Percentiles rank a stretch among this genome's conserved stretches.
These are phyloP conservation scores for Drosophila lini DNA, from an alignment of 1,140 invertebrate species.

Conservation along the genomic window DNA sequence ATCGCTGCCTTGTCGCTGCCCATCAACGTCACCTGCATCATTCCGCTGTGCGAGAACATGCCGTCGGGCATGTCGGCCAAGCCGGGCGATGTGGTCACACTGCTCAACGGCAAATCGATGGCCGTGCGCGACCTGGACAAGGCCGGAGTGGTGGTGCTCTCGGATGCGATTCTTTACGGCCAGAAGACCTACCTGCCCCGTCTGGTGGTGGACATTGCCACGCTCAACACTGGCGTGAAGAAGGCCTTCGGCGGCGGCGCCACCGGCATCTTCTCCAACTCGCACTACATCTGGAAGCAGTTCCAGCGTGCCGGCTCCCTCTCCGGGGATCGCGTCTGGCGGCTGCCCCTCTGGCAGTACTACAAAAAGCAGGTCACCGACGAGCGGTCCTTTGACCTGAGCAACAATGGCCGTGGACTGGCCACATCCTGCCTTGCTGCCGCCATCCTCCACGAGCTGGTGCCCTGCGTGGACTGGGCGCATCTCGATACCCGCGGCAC, in stretches of 20 bases:
- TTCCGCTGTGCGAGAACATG: conserved; percentile 94
- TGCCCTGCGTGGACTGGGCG: conserved; percentile 86
- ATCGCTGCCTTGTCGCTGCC: conserved; percentile 89
- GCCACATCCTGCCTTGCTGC: conserved; percentile 88
- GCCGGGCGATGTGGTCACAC: conserved; percentile 94
- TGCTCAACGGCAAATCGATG: conserved; percentile 94
- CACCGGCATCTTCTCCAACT: conserved; percentile 92
- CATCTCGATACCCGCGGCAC: conserved; percentile 90
- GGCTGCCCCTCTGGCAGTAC: conserved; percentile 93
- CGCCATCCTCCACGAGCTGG: conserved; percentile 87
- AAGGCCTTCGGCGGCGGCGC: conserved; percentile 89
- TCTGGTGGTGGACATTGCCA: conserved; percentile 91
- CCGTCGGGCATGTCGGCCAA: conserved; percentile 92
- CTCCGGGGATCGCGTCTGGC: conserved; percentile 95
- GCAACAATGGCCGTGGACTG: conserved; percentile 86
- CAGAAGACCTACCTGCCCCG: conserved; percentile 86
- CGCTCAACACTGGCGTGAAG: conserved; percentile 85
- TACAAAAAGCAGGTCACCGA: conserved; percentile 89
- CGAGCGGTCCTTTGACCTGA: conserved; percentile 85
- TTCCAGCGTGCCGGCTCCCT: conserved; percentile 87
- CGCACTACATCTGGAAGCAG: conserved; percentile 86
- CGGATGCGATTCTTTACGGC: conserved; percentile 94
- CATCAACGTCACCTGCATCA: conserved; percentile 90
- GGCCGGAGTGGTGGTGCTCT: conserved; percentile 94
- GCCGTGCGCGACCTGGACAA: conserved; percentile 96